A percentile compares a stretch with the other conserved stretches of the same genome.
Conservation (phyloP, 1,140 invertebrate genomes). For the Drosophila rhopaloa region DNA sequence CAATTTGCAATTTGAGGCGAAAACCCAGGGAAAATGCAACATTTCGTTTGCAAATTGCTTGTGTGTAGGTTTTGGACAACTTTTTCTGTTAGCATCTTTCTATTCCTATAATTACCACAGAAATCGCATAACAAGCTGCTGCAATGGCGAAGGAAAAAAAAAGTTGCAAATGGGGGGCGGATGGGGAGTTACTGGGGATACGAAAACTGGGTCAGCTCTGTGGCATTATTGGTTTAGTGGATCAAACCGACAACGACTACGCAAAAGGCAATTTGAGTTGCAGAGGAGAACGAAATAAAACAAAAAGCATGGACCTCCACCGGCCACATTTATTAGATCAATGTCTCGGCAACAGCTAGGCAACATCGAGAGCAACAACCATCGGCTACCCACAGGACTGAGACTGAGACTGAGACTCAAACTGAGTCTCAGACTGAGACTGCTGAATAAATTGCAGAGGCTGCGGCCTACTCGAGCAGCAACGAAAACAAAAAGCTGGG, state of each 20-base stretch:
- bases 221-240: constrained; percentile 70
- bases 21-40: constrained; percentile 25
- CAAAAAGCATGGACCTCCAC: constrained; percentile 26
- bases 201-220: constrained; percentile 54
- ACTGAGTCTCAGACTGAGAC: not conserved
- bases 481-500: constrained; percentile 3
- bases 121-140: constrained; percentile 53
- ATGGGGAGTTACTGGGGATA: constrained; percentile 5
- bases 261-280: constrained; percentile 66
- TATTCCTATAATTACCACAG: constrained; percentile 60
- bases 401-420: no score
- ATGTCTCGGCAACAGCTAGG: constrained; percentile 56
- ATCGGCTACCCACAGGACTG: not conserved
- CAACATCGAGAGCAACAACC: constrained; percentile 18
- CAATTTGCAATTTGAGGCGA: constrained; percentile 17
- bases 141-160: constrained; percentile 3
- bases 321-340: constrained; percentile 67
- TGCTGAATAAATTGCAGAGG: constrained; percentile 64
- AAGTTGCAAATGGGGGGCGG: not conserved
- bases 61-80: constrained; percentile 43
- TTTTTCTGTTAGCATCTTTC: constrained; percentile 38
- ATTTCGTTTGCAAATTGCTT: constrained; percentile 57
- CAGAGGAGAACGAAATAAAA: constrained; percentile 38
- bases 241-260: constrained; percentile 60
- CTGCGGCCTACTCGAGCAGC: constrained; percentile 49